Evolutionary conservation across 2,888 invertebrate genomes (phyloP).

Genomic region (Scelioninae gen. 1): DNA sequence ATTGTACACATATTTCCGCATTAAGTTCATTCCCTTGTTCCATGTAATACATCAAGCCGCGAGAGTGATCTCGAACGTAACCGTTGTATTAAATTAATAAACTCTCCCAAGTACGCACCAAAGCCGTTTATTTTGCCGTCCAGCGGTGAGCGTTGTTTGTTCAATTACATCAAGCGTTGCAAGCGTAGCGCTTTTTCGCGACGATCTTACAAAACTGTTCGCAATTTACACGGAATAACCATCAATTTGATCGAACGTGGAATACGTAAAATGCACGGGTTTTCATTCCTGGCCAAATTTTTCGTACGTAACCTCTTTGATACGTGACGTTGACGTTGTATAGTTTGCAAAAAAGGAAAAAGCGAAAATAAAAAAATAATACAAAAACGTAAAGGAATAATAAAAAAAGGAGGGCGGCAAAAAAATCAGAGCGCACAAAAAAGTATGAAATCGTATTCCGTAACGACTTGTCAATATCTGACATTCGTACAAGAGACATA

Average conservation of each 20-base stretch:
- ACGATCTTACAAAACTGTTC: constrained; percentile 23
- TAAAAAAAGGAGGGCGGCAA: constrained; percentile 5
- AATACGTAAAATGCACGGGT: constrained; percentile 21
- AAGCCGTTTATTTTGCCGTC: constrained; percentile 7
- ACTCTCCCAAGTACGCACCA: constrained; percentile 27
- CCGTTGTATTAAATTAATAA: constrained; percentile 47
- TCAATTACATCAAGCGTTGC: constrained; percentile 12
- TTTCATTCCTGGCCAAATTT: constrained; percentile 34
- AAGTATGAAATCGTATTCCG: constrained; percentile 39
- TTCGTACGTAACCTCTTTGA: constrained; percentile 24
- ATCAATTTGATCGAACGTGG: constrained; percentile 40
- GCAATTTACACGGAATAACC: constrained; percentile 50
- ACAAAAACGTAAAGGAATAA: too few species aligned
- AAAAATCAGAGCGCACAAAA: too few species aligned
- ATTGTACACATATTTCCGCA: constrained; percentile 48
- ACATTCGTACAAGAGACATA: constrained; percentile 56
- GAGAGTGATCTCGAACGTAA: constrained; percentile 6
- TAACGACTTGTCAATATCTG: constrained; percentile 60
- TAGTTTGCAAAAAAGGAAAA: constrained; percentile 41
- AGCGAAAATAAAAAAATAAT: constrained; percentile 32
- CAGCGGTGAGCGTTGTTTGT: constrained; percentile 1
- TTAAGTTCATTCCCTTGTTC: constrained; percentile 22
- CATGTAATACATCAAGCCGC: constrained; percentile 9
- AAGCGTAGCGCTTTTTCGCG: background rate
- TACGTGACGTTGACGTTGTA: constrained; percentile 32